Evolutionary conservation across 2,113 vertebrate species (phyloP), one percentile per base, ranked within the genome.

Genomic region (Lepus europaeus): DNA sequence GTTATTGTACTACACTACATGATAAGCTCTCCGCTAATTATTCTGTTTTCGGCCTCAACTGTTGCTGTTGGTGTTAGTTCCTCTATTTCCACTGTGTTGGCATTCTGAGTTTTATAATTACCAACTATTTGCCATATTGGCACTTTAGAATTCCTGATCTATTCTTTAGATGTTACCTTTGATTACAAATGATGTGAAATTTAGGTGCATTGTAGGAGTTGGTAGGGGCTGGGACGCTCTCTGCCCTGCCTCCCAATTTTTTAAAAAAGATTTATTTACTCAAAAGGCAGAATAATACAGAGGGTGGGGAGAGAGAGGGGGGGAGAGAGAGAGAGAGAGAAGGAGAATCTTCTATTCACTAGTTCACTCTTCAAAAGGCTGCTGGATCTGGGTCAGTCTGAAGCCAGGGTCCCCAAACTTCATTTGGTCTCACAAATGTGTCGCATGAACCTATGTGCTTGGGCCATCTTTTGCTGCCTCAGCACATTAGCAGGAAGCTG

Each of bases 61-160:
- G 9, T 76, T 92, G 69, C 3, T 68, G 1, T 36, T 45, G 29
- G 4, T 33, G 3, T 76, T n/a, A 11, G 2, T 56, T 95, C n/a
- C 27, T 95, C 25, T 85, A 25, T 12, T 45, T 64, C 33, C 39
- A 74, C 36, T 23, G 4, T 68, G n/a, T 39, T 63, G 39, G 14
- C 13, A 11, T 78, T 92, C 81, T 76, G 33, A 87, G 13, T 90
- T 79, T 74, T 68, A 49, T 93, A 77, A 51, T 77, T 61, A 39
- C 5, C n/a, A 81, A 14, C 27, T 70, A 25, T 73, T 94, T 69
- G 78, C 6, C 23, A 22, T 22, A 85, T 85, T 85, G 84, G 20
- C 16, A 66, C 70, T 77, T 86, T 45, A 69, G 12, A 72, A 73
- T 72, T 81, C 31, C 13, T 56, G 17, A 51, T 22, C 14, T 2